Percentiles rank a stretch among this genome's conserved stretches.
These are phyloP conservation scores for Drosophila planitibia DNA, from an alignment of 2,888 invertebrate species.

Conservation along the genomic window DNA sequence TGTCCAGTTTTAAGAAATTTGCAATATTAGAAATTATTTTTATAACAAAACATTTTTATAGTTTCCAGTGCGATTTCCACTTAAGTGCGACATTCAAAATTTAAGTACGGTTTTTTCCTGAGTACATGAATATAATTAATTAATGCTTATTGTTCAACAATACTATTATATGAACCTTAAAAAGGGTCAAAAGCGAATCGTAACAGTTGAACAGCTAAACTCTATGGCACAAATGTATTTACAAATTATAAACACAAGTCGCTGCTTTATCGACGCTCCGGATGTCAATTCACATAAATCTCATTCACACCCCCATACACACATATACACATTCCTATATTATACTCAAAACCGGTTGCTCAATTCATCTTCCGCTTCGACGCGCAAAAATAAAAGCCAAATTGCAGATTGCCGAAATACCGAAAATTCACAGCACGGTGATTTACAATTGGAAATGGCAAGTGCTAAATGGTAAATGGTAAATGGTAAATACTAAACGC, in stretches of 20 bases:
- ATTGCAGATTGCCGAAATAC: slow-evolving; percentile 38
- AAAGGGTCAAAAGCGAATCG: neutral
- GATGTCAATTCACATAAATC: slow-evolving; percentile 56
- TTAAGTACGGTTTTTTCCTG: neutral
- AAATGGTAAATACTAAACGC: slow-evolving; percentile 36
- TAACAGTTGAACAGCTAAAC: slow-evolving; percentile 8
- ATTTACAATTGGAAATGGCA: slow-evolving; percentile 18
- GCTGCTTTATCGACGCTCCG: slow-evolving; percentile 24
- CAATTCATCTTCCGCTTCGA: slow-evolving; percentile 61
- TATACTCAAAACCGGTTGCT: slow-evolving; percentile 9
- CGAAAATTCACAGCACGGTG: slow-evolving; percentile 30
- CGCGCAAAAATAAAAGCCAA: slow-evolving; percentile 66
- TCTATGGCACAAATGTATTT: slow-evolving; percentile 1
- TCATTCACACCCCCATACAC: slow-evolving; percentile 37
- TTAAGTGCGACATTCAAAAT: neutral
- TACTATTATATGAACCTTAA: neutral
- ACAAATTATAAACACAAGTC: slow-evolving; percentile 14
- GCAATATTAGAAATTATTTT: neutral
- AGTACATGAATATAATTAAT: neutral
- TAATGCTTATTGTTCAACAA: neutral
- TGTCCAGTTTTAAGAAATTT: neutral
- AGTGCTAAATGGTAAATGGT: slow-evolving; percentile 18
- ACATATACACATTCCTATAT: neutral
- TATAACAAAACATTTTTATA: neutral
- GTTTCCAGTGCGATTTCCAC: neutral